phyloP scores from a whole-genome alignment of 2,113 vertebrate species.

The Rhinopomastus cyanomelas region DNA sequence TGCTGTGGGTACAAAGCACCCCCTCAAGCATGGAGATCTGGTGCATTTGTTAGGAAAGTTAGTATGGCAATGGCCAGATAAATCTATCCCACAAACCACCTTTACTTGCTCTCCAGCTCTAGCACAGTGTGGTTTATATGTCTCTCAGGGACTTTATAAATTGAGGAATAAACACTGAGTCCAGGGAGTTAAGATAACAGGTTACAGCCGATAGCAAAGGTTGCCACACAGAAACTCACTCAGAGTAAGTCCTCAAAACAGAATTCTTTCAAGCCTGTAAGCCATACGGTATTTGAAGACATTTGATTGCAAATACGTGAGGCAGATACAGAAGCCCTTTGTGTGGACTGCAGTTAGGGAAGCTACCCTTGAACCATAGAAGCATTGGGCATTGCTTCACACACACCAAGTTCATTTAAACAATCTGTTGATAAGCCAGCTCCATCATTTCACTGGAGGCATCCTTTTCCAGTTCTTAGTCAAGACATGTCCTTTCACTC shows the following conservation, averaged over 20 bases:
- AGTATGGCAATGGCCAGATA: background rate
- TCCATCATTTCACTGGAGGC: background rate
- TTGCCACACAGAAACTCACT: background rate
- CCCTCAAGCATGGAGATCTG: background rate
- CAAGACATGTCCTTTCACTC: background rate
- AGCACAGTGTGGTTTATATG: background rate
- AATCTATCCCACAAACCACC: background rate
- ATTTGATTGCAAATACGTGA: background rate
- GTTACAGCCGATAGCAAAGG: background rate
- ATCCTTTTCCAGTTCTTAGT: background rate
- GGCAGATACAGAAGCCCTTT: background rate
- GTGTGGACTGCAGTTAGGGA: background rate
- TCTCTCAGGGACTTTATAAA: background rate
- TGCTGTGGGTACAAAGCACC: background rate
- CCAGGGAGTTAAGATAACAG: background rate
- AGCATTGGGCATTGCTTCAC: background rate
- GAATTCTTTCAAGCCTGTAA: background rate
- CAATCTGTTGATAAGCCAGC: background rate
- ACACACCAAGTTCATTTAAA: background rate
- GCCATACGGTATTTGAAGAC: background rate
- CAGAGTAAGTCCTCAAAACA: background rate
- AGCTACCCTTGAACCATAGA: background rate
- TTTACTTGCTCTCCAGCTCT: background rate
- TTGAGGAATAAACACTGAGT: background rate
- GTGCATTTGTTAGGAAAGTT: background rate